A percentile compares a stretch with the other conserved stretches of the same genome.
Conservation (phyloP, 2,888 invertebrate genomes). For the Keiferia lycopersicella region DNA sequence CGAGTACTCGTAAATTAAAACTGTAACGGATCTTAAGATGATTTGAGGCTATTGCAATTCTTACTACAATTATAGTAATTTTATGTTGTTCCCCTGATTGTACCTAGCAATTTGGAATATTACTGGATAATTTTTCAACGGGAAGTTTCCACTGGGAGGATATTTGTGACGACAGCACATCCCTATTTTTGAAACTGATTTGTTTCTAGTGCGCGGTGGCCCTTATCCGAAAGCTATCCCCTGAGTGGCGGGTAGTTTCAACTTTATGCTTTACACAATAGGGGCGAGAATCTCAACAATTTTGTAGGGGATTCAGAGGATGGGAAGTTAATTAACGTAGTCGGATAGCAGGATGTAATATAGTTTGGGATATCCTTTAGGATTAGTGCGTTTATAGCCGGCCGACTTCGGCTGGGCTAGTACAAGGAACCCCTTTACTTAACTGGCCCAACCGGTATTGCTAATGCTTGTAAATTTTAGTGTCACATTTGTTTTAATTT, state of each 20-base stretch:
- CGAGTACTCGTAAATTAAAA: too few species aligned
- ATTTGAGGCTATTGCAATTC: too few species aligned
- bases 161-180: too few species aligned
- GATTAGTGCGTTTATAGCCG: constrained; percentile 36
- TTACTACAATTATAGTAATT: too few species aligned
- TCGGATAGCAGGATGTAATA: constrained; percentile 33
- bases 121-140: too few species aligned
- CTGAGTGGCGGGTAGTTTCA: neutral
- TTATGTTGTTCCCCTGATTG: too few species aligned
- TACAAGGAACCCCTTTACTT: neutral
- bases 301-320: constrained; percentile 32
- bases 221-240: constrained; percentile 12
- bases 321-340: constrained; percentile 38
- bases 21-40: too few species aligned
- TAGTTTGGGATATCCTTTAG: constrained; percentile 38
- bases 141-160: too few species aligned
- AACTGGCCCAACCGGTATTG: neutral
- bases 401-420: neutral
- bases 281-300: neutral
- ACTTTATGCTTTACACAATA: neutral
- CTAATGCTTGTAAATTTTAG: neutral
- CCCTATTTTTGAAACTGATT: too few species aligned
- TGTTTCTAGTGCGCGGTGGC: too few species aligned
- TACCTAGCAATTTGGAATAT: too few species aligned
- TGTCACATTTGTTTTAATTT: too few species aligned